Evolutionary conservation across 1,140 invertebrate genomes (phyloP).

Genomic region (Drosophila leontia): DNA sequence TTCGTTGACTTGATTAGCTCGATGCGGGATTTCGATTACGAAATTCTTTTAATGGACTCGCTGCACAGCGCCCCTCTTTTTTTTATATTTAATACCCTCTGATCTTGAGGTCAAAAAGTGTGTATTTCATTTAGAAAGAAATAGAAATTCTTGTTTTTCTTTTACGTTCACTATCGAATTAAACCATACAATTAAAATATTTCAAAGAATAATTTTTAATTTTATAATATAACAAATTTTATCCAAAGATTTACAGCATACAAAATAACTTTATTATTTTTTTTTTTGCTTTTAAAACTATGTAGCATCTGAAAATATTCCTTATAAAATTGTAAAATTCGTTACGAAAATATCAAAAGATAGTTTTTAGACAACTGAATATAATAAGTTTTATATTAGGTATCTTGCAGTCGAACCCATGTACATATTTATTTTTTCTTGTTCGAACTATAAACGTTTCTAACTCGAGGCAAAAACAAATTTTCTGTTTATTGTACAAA

Average conservation of each 20-base stretch:
- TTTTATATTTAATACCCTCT: conserved; percentile 16
- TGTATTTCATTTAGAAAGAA: background rate
- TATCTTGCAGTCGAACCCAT: background rate
- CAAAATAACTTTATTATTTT: background rate
- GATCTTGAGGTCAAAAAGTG: conserved; percentile 3
- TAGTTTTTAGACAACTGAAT: background rate
- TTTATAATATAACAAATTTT: no score
- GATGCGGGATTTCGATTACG: conserved; percentile 55
- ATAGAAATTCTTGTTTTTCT: background rate
- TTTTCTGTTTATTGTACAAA: conserved; percentile 53
- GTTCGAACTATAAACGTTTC: conserved; percentile 28
- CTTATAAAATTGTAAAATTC: background rate
- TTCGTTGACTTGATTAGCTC: conserved; percentile 50
- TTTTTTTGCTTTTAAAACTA: background rate
- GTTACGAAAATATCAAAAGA: background rate
- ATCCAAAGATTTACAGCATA: background rate
- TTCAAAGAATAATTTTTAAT: background rate
- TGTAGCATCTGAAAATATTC: no score
- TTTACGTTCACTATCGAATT: background rate
- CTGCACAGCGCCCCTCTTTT: conserved; percentile 11
- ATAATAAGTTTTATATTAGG: background rate
- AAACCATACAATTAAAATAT: background rate
- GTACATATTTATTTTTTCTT: conserved; percentile 2
- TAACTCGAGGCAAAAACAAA: conserved; percentile 36
- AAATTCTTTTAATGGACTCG: conserved; percentile 61